Evolutionary conservation across 1,140 invertebrate species (phyloP).

Genomic region (Octopus sinensis): DNA sequence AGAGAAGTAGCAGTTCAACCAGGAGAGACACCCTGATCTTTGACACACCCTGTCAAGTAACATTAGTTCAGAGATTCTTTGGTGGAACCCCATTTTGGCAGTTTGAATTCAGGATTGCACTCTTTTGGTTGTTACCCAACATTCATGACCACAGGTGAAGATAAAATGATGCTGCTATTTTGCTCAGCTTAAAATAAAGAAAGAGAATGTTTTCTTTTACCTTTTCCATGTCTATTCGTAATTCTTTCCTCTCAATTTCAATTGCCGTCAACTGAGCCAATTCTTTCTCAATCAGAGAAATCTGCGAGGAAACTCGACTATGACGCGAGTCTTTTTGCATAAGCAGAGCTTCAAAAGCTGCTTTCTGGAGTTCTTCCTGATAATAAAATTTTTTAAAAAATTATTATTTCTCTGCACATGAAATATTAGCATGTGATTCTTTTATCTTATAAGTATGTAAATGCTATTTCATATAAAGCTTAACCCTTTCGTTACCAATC

Average conservation of each 20-base stretch:
- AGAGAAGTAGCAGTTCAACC: too few species aligned
- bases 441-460: not conserved
- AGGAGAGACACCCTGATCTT: too few species aligned
- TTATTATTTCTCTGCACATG: not conserved
- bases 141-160: too few species aligned
- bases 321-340: constrained; percentile 73
- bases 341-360: constrained; percentile 69
- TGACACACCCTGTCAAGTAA: too few species aligned
- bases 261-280: constrained; percentile 71
- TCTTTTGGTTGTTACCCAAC: too few species aligned
- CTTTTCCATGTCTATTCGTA: constrained; percentile 67
- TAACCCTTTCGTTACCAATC: too few species aligned
- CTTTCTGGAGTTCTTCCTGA: constrained; percentile 68
- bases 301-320: constrained; percentile 70
- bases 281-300: constrained; percentile 73
- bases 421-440: not conserved
- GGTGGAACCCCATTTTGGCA: too few species aligned
- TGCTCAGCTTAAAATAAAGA: too few species aligned
- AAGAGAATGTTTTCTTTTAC: constrained; percentile 24
- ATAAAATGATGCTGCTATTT: too few species aligned
- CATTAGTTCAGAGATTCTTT: too few species aligned
- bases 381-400: constrained; percentile 10
- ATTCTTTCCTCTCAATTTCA: constrained; percentile 71
- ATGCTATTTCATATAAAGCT: too few species aligned
- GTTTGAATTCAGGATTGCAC: too few species aligned